Evolutionary conservation across 1,140 invertebrate genomes (phyloP).

Genomic region (Drosophila erecta): DNA sequence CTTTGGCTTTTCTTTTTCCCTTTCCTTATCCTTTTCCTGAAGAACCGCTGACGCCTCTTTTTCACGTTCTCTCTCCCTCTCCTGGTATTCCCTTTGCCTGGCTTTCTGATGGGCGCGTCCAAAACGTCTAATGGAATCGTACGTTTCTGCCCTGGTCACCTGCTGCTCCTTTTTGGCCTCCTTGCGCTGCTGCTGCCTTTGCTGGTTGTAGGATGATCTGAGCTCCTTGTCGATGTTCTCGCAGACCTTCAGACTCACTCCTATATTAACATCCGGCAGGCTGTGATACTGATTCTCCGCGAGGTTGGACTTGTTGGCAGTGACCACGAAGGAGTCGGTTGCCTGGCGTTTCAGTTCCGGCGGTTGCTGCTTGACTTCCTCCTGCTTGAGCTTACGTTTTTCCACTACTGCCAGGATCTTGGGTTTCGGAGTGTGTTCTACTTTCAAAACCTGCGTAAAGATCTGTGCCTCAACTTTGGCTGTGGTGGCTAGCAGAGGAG

Average conservation of each 20-base stretch:
- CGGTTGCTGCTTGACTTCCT: conserved; percentile 26
- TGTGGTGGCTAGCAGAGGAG: conserved; percentile 2
- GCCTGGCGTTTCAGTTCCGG: conserved; percentile 55
- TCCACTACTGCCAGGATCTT: conserved; percentile 74
- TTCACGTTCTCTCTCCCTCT: conserved; percentile 54
- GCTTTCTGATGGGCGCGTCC: conserved; percentile 77
- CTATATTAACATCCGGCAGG: conserved; percentile 88
- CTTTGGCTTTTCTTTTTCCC: conserved; percentile 33
- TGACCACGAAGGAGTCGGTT: conserved; percentile 51
- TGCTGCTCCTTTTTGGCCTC: conserved; percentile 55
- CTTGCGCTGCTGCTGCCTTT: conserved; percentile 67
- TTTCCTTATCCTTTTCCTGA: conserved; percentile 25
- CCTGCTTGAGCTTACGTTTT: conserved; percentile 60
- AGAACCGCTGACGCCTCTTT: conserved; percentile 30
- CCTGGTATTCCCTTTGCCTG: conserved; percentile 64
- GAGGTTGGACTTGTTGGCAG: conserved; percentile 59
- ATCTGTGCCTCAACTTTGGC: conserved; percentile 48
- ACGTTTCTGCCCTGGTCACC: conserved; percentile 71
- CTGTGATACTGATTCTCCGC: conserved; percentile 89
- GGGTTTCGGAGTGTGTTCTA: conserved; percentile 73
- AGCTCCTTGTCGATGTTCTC: conserved; percentile 89
- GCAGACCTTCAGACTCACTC: conserved; percentile 88
- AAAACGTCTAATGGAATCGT: conserved; percentile 81
- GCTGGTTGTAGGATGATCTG: conserved; percentile 85
- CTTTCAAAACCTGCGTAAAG: conserved; percentile 71